These are phyloP conservation scores for Sanderia malayensis DNA, from an alignment of 30 jellyfish, hydroid and myxozoan genomes.

Conservation along the genomic window DNA sequence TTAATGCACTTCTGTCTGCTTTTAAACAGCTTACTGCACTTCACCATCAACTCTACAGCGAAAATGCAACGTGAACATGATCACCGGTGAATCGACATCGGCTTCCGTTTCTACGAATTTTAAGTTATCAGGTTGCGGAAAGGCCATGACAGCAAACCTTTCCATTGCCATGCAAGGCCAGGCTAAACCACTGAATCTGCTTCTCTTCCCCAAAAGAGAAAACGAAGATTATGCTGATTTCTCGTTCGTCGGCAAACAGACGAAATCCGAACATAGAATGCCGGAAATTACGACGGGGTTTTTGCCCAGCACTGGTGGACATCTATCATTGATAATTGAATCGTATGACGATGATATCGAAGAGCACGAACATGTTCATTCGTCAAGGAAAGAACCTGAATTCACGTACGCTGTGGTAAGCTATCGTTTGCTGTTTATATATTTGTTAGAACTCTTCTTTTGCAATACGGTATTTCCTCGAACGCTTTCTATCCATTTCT, in stretches of 20 bases:
- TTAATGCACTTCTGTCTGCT: neutral
- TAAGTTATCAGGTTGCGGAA: slow-evolving; percentile 7
- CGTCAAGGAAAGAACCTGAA: neutral
- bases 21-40: slow-evolving; percentile 17
- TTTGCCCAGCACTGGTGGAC: slow-evolving; percentile 20
- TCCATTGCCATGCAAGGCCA: slow-evolving; percentile 21
- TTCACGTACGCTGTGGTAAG: neutral
- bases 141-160: neutral
- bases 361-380: neutral
- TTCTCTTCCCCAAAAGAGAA: neutral
- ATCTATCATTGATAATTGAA: neutral
- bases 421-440: too few species aligned
- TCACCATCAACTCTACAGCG: neutral
- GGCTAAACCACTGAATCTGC: neutral
- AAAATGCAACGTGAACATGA: slow-evolving; percentile 5
- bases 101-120: neutral
- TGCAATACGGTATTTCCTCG: too few species aligned
- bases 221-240: slow-evolving; percentile 3
- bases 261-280: neutral
- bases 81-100: neutral
- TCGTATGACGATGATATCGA: neutral
- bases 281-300: slow-evolving; percentile 5
- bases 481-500: too few species aligned
- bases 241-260: neutral
- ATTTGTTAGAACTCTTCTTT: too few species aligned